Evolutionary conservation across 2,888 invertebrate genomes (phyloP), one percentile per base, ranked within the genome.

Genomic region (Orchesellides sinensis): DNA sequence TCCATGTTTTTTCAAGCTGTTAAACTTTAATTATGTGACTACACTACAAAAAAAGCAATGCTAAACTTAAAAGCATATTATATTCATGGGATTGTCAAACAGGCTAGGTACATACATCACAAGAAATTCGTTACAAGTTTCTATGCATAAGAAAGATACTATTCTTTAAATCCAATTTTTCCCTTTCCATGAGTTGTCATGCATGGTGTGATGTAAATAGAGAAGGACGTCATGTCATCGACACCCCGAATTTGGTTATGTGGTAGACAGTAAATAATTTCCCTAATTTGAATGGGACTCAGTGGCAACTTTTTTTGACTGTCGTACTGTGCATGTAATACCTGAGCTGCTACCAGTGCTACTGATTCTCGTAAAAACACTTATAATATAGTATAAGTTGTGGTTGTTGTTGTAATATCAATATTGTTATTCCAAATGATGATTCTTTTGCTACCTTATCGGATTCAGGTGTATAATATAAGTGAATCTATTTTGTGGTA

Each of bases 151-250:
- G 21, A 52, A 52, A 17, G 17, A 21, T 35, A 61, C 32, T n/a
- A 65, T 40, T 40, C 14, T 45, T 23, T 21, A 23, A 2, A 35
- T 35, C 35, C 6, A 45, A 23, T 25, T 49, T 49, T 68, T 68
- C 49, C 27, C 49, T n/a, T 49, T 8, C 1, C 29, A 32, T 52
- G 23, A 12, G 65, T 32, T 63, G 66, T 80, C 80, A 68, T 47
- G 65, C 45, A 69, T 68, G 73, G 80, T 80, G 80, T 73, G 80
- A 80, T 80, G 80, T 80, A 80, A 80, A 59, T 68, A 47, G 73
- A 80, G 80, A 80, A 79, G 73, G 80, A 80, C 80, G 80, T 80
- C 80, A 80, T 80, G 80, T 80, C 80, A 80, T 80, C 80, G 80
- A 80, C 80, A 80, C 80, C 80, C 80, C 80, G 73, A 80, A 80